Conservation (phyloP, 2,888 invertebrate genomes). For the Arctia plantaginis region DNA sequence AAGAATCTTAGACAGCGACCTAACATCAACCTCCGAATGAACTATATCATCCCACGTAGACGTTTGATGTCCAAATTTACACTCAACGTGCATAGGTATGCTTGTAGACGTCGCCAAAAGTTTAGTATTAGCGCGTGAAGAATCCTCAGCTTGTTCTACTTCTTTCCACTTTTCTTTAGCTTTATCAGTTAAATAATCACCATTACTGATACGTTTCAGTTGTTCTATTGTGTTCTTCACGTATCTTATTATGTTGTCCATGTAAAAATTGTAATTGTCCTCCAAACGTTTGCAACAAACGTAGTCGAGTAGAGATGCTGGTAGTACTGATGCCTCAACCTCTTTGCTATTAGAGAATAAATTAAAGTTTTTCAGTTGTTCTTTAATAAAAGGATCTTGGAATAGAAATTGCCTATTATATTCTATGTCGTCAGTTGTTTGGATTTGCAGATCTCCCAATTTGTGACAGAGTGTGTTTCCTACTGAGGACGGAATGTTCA, state of each 20-base stretch:
- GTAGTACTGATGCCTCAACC: conserved; percentile 59
- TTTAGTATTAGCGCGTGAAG: conserved; percentile 53
- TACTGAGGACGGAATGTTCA: conserved; percentile 61
- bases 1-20: conserved; percentile 73
- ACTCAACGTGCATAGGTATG: conserved; percentile 69
- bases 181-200: conserved; percentile 78
- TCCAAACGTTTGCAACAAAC: conserved; percentile 76
- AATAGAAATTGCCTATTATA: conserved; percentile 66
- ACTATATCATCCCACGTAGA: conserved; percentile 73
- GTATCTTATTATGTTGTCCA: conserved; percentile 78
- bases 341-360: conserved; percentile 53
- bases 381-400: conserved; percentile 67
- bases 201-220: conserved; percentile 80
- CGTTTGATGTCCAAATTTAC: conserved; percentile 54
- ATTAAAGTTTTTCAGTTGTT: conserved; percentile 65
- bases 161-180: conserved; percentile 80
- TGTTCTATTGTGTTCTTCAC: conserved; percentile 79
- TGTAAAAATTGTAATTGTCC: conserved; percentile 77
- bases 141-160: conserved; percentile 48
- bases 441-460: conserved; percentile 67
- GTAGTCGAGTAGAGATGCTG: conserved; percentile 74
- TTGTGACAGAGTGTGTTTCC: conserved; percentile 73
- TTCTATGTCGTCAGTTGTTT: conserved; percentile 57
- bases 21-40: conserved; percentile 76
- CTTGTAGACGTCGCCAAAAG: conserved; percentile 69